Conservation (phyloP, 2,113 vertebrate genomes). For the Bucco capensis region DNA sequence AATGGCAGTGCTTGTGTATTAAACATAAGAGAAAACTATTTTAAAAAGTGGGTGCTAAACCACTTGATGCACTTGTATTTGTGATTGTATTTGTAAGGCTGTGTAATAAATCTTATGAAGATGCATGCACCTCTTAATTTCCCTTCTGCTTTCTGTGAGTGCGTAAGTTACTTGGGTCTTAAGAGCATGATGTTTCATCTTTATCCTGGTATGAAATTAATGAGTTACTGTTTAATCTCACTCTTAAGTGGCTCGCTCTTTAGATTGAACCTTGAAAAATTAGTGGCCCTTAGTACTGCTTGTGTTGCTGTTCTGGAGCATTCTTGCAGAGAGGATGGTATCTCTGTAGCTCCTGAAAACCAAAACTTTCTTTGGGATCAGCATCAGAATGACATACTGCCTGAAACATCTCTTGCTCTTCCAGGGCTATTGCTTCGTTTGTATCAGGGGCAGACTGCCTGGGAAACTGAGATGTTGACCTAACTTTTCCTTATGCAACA, state of each 20-base stretch:
- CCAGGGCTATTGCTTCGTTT: background rate
- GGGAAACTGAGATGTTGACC: constrained; percentile 4
- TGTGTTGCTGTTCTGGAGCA: rapidly evolving
- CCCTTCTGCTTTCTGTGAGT: background rate
- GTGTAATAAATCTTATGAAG: rapidly evolving
- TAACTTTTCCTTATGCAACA: background rate
- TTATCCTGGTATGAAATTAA: background rate
- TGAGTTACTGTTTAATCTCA: background rate
- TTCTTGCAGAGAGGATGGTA: background rate
- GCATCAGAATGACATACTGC: background rate
- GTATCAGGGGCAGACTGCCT: background rate
- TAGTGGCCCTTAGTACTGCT: rapidly evolving
- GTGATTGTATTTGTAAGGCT: background rate
- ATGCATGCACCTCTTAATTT: background rate
- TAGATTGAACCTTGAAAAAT: background rate
- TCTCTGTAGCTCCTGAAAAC: rapidly evolving
- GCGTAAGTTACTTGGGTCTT: background rate
- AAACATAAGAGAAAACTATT: background rate
- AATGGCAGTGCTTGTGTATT: background rate
- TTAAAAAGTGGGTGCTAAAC: background rate
- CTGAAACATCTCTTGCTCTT: background rate
- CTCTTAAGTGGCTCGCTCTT: background rate
- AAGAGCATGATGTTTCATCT: background rate
- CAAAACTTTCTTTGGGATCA: background rate
- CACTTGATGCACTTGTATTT: background rate